These are phyloP conservation scores for Camelus bactrianus DNA, from an alignment of 2,113 vertebrate genomes.

Conservation along the genomic window DNA sequence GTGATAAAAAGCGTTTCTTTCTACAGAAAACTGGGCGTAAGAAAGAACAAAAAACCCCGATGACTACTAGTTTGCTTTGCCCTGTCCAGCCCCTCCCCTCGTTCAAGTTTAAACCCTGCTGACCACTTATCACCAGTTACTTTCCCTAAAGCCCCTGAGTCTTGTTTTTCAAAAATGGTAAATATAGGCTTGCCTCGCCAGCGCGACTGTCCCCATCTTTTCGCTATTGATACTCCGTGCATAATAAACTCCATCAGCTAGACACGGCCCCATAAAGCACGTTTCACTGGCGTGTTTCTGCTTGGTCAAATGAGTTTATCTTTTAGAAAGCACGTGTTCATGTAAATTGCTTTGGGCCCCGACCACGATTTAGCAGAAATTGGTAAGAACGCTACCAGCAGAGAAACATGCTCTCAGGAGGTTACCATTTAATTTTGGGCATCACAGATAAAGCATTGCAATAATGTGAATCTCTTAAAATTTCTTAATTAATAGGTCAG, in stretches of 20 bases:
- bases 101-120: too few relatives aligned
- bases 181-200: background rate
- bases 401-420: slow-evolving; percentile 15
- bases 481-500: slow-evolving; percentile 54
- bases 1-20: background rate
- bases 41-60: background rate
- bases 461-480: slow-evolving; percentile 43
- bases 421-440: slow-evolving; percentile 71
- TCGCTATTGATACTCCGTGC: background rate
- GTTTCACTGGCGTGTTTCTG: background rate
- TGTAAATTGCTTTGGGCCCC: background rate
- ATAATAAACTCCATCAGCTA: background rate
- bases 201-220: background rate
- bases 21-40: background rate
- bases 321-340: background rate
- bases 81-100: background rate
- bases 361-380: slow-evolving; percentile 10
- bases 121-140: background rate
- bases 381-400: background rate
- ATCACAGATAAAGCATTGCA: slow-evolving; percentile 40
- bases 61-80: background rate
- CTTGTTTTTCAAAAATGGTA: background rate
- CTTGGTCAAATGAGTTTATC: background rate
- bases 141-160: background rate
- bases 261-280: background rate